Conservation (phyloP, 2,113 vertebrate genomes). For the Shinisaurus crocodilurus region DNA sequence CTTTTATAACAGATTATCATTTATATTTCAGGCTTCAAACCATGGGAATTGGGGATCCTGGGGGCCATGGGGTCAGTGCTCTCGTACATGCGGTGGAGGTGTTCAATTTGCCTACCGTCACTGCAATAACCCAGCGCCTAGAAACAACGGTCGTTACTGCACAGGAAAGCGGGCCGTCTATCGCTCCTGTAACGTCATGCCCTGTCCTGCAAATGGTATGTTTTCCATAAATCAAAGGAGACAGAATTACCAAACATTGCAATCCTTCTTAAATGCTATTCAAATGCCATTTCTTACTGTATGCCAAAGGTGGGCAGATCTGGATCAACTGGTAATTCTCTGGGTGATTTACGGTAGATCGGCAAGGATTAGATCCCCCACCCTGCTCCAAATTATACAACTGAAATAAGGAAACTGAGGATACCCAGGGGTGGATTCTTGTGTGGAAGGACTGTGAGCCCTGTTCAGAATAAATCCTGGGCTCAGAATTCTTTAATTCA, state of each 20-base stretch:
- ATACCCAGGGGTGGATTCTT: neutral
- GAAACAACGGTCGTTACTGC: constrained; percentile 95
- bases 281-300: fast-evolving
- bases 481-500: neutral
- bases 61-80: constrained; percentile 94
- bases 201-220: constrained; percentile 86
- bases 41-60: constrained; percentile 98
- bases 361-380: no score
- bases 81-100: constrained; percentile 91
- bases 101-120: constrained; percentile 94
- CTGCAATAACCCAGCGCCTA: constrained; percentile 95
- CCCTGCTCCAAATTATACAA: neutral
- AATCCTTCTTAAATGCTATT: fast-evolving
- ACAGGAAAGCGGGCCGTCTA: constrained; percentile 94
- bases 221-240: neutral
- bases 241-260: neutral
- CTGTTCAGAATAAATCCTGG: neutral
- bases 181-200: constrained; percentile 87
- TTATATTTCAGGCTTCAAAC: constrained; percentile 86
- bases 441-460: neutral
- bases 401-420: neutral
- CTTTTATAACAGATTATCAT: neutral
- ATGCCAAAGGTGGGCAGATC: no score
- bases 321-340: neutral
- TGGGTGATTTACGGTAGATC: no score